These are phyloP conservation scores for Amorpha juglandis DNA, from an alignment of 2,888 invertebrate species.

Conservation along the genomic window DNA sequence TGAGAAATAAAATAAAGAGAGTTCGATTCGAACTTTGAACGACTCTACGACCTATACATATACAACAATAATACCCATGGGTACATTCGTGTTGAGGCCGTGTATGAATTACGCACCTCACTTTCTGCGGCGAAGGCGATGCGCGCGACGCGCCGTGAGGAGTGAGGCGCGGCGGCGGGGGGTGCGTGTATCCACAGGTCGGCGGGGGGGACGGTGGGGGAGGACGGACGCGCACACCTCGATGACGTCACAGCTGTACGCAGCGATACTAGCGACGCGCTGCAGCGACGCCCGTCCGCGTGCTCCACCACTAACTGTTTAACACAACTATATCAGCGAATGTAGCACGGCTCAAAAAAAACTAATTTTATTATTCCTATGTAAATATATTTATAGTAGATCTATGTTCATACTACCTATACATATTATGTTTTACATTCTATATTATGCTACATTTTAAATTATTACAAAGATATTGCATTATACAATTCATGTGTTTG, in stretches of 20 bases:
- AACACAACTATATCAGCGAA: neutral
- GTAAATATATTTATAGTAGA: too few species aligned
- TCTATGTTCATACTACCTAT: too few species aligned
- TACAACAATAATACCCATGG: too few species aligned
- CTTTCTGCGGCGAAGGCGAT: constrained; percentile 37
- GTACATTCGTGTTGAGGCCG: too few species aligned
- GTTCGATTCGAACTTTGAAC: too few species aligned
- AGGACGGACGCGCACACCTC: constrained; percentile 49
- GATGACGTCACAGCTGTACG: constrained; percentile 60
- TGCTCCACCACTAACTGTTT: constrained; percentile 56
- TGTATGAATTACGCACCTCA: constrained; percentile 52
- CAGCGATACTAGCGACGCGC: constrained; percentile 50
- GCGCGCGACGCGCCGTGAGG: constrained; percentile 39
- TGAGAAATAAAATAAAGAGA: too few species aligned
- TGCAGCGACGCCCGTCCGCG: constrained; percentile 44
- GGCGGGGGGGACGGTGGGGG: constrained; percentile 35
- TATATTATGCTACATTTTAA: too few species aligned
- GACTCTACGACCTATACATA: too few species aligned
- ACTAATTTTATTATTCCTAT: too few species aligned
- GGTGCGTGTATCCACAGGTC: constrained; percentile 49
- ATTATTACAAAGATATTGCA: too few species aligned
- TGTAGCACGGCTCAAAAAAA: neutral
- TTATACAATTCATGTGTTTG: too few species aligned
- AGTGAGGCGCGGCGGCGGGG: constrained; percentile 41
- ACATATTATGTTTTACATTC: too few species aligned